These are phyloP conservation scores for Charanyca ferruginea DNA, from an alignment of 2,888 invertebrate species.

Conservation along the genomic window DNA sequence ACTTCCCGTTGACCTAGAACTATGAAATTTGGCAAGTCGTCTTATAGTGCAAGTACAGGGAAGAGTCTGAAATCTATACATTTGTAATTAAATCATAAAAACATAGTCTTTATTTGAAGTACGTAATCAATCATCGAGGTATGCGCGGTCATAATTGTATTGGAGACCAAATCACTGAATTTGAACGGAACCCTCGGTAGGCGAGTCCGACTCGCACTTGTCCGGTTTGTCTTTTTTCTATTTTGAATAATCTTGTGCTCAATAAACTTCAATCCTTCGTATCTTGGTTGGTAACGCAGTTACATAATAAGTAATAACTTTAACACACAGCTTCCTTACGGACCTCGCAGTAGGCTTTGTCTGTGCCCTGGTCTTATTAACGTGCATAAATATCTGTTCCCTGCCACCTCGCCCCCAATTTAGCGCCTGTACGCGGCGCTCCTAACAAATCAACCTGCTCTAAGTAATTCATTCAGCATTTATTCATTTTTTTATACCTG, in stretches of 20 bases:
- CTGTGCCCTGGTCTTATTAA: conserved; percentile 85
- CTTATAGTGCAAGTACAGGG: no score
- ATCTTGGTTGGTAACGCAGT: conserved; percentile 14
- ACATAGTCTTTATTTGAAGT: no score
- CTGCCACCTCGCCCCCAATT: conserved; percentile 79
- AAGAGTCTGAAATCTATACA: no score
- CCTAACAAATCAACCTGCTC: conserved; percentile 81
- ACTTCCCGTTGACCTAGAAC: no score
- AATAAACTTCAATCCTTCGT: conserved; percentile 3
- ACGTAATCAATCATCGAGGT: no score
- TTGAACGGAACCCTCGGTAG: no score
- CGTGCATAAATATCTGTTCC: conserved; percentile 87
- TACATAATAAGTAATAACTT: conserved; percentile 59
- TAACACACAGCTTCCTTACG: conserved; percentile 65
- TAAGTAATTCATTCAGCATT: conserved; percentile 57
- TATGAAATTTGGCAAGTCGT: no score
- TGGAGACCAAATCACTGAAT: no score
- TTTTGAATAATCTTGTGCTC: background rate
- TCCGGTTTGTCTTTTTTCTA: background rate
- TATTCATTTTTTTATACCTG: conserved; percentile 42
- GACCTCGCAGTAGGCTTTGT: conserved; percentile 77
- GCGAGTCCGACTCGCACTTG: no score
- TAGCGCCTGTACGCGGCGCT: conserved; percentile 74
- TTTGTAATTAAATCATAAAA: no score
- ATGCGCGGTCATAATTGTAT: no score